A percentile compares a stretch with the other conserved stretches of the same genome.
phyloP scores from a whole-genome alignment of 2,113 vertebrate species.

The Ammodytes marinus region DNA sequence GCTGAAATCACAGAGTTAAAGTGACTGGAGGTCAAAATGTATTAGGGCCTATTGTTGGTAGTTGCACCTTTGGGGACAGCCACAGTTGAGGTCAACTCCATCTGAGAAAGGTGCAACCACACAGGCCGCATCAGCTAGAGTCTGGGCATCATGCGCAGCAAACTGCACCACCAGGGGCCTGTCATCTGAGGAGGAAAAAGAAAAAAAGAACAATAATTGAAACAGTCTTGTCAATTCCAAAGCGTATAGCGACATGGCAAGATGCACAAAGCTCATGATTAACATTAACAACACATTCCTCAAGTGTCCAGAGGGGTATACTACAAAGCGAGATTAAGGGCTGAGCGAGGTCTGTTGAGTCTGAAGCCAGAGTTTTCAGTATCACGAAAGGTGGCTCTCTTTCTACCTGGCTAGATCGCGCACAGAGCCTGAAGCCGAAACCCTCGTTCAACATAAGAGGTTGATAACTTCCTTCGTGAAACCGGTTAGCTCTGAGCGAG shows the following conservation, averaged over 20 bases:
- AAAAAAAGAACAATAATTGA: background rate
- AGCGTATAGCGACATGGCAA: background rate
- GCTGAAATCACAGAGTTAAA: background rate
- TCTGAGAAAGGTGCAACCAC: slow-evolving; percentile 92
- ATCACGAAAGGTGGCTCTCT: no score
- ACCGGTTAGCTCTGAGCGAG: no score
- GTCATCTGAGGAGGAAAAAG: slow-evolving; percentile 86
- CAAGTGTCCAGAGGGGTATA: background rate
- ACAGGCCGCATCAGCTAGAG: slow-evolving; percentile 91
- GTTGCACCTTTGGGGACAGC: slow-evolving; percentile 94
- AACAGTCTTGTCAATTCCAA: background rate
- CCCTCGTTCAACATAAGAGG: no score
- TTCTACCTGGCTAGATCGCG: no score
- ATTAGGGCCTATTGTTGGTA: background rate
- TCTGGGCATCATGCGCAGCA: slow-evolving; percentile 93
- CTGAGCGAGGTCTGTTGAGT: no score
- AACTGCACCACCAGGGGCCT: slow-evolving; percentile 96
- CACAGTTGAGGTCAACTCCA: slow-evolving; percentile 97
- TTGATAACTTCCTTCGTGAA: no score
- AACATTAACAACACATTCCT: background rate
- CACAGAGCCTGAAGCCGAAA: no score
- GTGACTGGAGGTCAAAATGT: background rate
- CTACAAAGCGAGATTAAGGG: no score
- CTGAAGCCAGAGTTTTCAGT: no score
- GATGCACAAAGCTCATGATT: background rate